These are phyloP conservation scores for Circaetus cinerascens DNA, from an alignment of 2,113 vertebrate species.

Conservation along the genomic window DNA sequence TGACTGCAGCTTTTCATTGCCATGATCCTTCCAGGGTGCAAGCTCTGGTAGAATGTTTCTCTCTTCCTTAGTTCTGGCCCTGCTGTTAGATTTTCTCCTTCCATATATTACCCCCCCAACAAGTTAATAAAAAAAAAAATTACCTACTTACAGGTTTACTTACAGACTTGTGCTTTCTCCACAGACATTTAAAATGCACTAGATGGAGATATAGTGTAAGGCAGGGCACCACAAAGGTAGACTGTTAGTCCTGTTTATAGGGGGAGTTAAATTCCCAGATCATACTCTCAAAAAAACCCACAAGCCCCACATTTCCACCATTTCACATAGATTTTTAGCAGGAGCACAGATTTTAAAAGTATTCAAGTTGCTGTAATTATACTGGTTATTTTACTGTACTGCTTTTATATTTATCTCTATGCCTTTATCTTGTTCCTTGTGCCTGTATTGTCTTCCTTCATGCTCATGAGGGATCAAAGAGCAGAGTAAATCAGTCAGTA, in stretches of 20 bases:
- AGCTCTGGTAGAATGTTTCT: neutral
- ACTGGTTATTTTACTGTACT: neutral
- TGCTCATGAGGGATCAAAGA: neutral
- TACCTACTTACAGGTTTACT: neutral
- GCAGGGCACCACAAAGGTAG: neutral
- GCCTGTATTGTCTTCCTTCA: neutral
- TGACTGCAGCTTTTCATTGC: neutral
- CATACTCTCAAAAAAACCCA: neutral
- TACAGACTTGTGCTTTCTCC: neutral
- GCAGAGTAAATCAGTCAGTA: neutral
- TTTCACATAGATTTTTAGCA: neutral
- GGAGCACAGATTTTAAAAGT: neutral
- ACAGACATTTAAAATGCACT: neutral
- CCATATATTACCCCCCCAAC: neutral
- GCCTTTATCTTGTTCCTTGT: neutral
- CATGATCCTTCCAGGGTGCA: neutral
- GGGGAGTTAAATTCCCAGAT: neutral
- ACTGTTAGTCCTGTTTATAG: neutral
- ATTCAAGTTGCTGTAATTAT: neutral
- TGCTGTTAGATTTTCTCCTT: neutral
- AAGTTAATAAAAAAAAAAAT: neutral
- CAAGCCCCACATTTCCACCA: neutral
- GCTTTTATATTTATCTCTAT: neutral
- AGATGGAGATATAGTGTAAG: neutral
- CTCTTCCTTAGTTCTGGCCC: neutral